These are phyloP conservation scores for Trichonephila inaurata DNA, from an alignment of 1,140 invertebrate genomes.

Conservation along the genomic window DNA sequence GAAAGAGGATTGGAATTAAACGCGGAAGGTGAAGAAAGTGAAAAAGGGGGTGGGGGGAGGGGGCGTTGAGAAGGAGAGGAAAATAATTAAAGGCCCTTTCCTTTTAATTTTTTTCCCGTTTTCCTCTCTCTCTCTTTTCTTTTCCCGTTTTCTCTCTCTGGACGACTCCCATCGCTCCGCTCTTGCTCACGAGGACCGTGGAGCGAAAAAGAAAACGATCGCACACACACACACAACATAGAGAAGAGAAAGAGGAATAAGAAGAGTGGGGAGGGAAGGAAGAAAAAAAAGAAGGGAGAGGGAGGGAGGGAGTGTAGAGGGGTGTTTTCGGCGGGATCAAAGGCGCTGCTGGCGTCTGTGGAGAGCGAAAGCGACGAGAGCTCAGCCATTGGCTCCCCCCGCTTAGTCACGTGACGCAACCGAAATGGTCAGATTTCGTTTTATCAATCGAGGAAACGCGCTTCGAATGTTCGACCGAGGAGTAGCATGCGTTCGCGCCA, in stretches of 20 bases:
- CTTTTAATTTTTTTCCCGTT: conserved; percentile 34
- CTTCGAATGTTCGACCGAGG: conserved; percentile 64
- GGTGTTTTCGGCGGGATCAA: conserved; percentile 71
- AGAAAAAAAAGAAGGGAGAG: conserved; percentile 3
- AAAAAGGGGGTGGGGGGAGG: background rate
- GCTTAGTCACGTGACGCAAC: conserved; percentile 78
- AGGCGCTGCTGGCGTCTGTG: conserved; percentile 72
- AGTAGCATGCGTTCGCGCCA: conserved; percentile 40
- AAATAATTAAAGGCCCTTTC: conserved; percentile 51
- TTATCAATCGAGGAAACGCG: conserved; percentile 77
- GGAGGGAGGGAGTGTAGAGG: background rate
- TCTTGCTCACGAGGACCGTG: background rate
- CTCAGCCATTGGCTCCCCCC: conserved; percentile 77
- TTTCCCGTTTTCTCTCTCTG: background rate
- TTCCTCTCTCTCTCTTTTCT: background rate
- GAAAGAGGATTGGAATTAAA: conserved; percentile 61
- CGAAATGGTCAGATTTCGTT: conserved; percentile 78
- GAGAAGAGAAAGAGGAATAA: conserved; percentile 1
- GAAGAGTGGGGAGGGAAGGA: conserved; percentile 1
- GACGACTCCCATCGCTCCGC: background rate
- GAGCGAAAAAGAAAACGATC: conserved; percentile 9
- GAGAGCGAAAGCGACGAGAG: conserved; percentile 48
- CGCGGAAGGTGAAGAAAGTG: conserved; percentile 67
- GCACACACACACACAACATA: background rate
- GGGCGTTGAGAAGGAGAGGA: background rate